Conservation (phyloP, 2,888 invertebrate genomes). For the Nudaria mundana region DNA sequence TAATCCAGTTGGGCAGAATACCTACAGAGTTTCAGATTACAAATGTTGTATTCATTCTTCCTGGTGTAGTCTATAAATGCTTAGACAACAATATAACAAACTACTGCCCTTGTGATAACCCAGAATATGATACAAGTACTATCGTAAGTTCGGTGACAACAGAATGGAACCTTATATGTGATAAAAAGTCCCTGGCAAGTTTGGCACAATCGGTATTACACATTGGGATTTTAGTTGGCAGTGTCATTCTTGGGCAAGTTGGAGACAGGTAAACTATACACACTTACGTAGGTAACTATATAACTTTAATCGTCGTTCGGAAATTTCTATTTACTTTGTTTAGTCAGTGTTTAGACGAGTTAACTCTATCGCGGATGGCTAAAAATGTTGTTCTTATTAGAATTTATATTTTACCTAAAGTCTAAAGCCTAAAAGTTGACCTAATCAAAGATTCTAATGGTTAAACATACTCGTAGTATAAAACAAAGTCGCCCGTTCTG, state of each 20-base stretch:
- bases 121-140: constrained; percentile 76
- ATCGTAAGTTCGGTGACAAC: constrained; percentile 80
- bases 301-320: too few relatives aligned
- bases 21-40: constrained; percentile 81
- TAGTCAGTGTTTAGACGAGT: too few relatives aligned
- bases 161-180: constrained; percentile 83
- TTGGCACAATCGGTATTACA: constrained; percentile 79
- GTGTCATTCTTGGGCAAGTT: constrained; percentile 75
- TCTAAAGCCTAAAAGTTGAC: too few relatives aligned
- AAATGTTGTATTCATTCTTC: constrained; percentile 80
- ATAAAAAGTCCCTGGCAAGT: constrained; percentile 74
- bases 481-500: too few relatives aligned
- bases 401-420: too few relatives aligned
- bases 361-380: too few relatives aligned
- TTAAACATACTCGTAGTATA: too few relatives aligned
- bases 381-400: too few relatives aligned
- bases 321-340: too few relatives aligned
- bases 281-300: too few relatives aligned
- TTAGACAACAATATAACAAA: constrained; percentile 61
- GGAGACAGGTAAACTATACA: constrained; percentile 71
- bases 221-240: constrained; percentile 79
- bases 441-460: too few relatives aligned
- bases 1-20: constrained; percentile 73
- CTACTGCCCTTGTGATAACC: constrained; percentile 61
- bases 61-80: constrained; percentile 74